Conservation (phyloP, 2,888 invertebrate species). For the Tethea ocularis region DNA sequence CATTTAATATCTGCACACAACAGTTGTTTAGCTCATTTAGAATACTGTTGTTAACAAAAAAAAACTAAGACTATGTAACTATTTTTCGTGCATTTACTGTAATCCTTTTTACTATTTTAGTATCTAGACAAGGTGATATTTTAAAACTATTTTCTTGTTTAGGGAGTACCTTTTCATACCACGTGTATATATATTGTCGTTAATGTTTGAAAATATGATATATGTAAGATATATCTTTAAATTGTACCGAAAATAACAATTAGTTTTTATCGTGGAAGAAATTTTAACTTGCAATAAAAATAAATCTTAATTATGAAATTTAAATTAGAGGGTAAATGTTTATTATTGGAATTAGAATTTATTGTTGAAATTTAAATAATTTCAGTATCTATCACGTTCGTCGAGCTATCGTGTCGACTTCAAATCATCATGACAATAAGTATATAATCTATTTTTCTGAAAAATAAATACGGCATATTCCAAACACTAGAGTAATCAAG, state of each 20-base stretch:
- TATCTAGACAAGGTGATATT: constrained; percentile 78
- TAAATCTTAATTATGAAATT: constrained; percentile 8
- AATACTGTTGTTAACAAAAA: constrained; percentile 62
- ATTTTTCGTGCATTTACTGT: constrained; percentile 84
- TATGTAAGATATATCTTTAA: constrained; percentile 54
- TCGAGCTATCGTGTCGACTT: constrained; percentile 29
- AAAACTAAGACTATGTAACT: constrained; percentile 75
- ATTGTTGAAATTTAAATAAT: constrained; percentile 29
- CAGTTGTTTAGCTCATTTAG: constrained; percentile 61
- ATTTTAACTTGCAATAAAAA: constrained; percentile 45
- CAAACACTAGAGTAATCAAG: constrained; percentile 24
- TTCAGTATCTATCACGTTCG: constrained; percentile 35
- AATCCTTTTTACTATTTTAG: constrained; percentile 76
- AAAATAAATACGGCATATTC: constrained; percentile 29
- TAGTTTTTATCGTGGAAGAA: constrained; percentile 31
- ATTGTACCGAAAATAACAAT: constrained; percentile 31
- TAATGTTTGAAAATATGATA: constrained; percentile 66
- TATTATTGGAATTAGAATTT: neutral
- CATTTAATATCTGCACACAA: constrained; percentile 53
- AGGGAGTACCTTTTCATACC: constrained; percentile 64
- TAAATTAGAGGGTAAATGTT: neutral
- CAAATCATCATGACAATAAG: constrained; percentile 78
- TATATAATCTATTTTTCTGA: constrained; percentile 71
- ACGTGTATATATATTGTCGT: constrained; percentile 66
- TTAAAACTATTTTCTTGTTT: constrained; percentile 72